These are phyloP conservation scores for Papilio protenor DNA, from an alignment of 2,888 invertebrate species.

Conservation along the genomic window DNA sequence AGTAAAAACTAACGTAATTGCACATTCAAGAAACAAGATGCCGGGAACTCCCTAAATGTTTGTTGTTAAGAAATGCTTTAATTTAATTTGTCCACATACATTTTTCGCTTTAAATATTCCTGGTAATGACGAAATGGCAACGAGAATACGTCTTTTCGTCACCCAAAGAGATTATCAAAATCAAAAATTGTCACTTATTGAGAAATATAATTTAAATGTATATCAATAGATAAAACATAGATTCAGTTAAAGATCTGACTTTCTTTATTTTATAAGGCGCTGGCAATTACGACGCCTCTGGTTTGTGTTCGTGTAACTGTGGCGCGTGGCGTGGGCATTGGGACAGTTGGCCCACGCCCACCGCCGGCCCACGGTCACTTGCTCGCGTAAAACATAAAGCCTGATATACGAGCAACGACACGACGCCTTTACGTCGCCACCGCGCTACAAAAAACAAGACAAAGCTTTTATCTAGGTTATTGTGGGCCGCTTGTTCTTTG, in stretches of 20 bases:
- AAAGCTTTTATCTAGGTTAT: conserved; percentile 70
- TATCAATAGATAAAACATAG: no score
- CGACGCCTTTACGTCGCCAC: conserved; percentile 69
- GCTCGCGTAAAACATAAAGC: conserved; percentile 67
- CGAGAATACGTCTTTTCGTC: background rate
- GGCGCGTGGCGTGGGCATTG: conserved; percentile 68
- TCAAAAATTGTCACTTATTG: no score
- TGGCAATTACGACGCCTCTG: conserved; percentile 6
- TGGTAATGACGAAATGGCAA: background rate
- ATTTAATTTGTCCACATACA: conserved; percentile 18
- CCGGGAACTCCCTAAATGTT: conserved; percentile 60
- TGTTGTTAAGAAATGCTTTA: conserved; percentile 27
- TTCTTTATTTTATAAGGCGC: background rate
- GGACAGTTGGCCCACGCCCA: conserved; percentile 80
- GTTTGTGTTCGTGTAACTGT: conserved; percentile 52
- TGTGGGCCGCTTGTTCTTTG: conserved; percentile 63
- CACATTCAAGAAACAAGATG: conserved; percentile 52
- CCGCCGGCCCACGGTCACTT: conserved; percentile 57
- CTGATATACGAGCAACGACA: conserved; percentile 73
- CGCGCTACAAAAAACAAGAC: conserved; percentile 70
- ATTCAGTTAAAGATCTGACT: background rate
- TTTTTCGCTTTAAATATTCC: conserved; percentile 1
- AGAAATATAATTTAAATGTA: no score
- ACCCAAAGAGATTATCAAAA: no score
- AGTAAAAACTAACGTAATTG: conserved; percentile 50